Conservation (phyloP, 2,113 vertebrate genomes). For the Bubo bubo region DNA sequence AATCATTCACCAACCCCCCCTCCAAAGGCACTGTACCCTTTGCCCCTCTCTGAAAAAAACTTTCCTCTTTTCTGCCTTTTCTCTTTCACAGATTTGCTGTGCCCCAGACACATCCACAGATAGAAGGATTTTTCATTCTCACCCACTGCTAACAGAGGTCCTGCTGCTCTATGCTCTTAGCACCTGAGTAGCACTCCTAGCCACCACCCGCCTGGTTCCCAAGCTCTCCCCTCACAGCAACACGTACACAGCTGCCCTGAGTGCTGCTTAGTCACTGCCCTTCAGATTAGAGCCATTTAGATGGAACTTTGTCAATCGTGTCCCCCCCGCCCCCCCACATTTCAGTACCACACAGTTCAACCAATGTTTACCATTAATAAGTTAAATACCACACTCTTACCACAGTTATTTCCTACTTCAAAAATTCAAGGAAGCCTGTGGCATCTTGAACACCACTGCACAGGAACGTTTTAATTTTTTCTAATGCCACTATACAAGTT, state of each 20-base stretch:
- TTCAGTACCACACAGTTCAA: background rate
- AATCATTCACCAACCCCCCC: rapidly evolving
- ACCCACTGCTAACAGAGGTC: background rate
- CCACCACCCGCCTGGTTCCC: background rate
- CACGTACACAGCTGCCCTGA: background rate
- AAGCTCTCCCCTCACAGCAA: background rate
- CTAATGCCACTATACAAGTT: background rate
- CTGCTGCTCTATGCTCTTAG: background rate
- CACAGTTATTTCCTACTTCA: constrained; percentile 26
- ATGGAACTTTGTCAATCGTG: background rate
- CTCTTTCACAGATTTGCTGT: background rate
- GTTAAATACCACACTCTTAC: background rate
- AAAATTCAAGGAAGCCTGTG: background rate
- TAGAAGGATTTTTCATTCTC: background rate
- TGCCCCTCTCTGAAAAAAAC: rapidly evolving
- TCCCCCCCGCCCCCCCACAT: background rate
- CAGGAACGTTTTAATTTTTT: background rate
- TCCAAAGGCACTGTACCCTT: background rate
- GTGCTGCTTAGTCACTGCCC: background rate
- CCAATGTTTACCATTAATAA: background rate
- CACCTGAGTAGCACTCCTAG: background rate
- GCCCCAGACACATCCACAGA: background rate
- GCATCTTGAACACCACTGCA: background rate
- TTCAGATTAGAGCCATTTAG: background rate
- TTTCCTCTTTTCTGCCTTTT: no score